These are phyloP conservation scores for Helobdella robusta DNA, from an alignment of 2,888 invertebrate species.

Conservation along the genomic window DNA sequence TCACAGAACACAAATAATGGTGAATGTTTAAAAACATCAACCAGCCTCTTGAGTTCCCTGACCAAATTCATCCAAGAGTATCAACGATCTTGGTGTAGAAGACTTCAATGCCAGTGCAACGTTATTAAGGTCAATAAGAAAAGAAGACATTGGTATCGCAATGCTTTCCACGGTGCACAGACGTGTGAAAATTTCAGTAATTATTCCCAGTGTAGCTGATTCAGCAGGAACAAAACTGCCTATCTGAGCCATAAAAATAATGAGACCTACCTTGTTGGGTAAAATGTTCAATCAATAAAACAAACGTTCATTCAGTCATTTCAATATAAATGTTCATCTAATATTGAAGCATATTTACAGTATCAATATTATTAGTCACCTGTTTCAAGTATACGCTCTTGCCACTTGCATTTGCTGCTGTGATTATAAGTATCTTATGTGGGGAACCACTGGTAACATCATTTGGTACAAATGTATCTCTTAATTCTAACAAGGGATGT, in stretches of 20 bases:
- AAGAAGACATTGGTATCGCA: constrained; percentile 69
- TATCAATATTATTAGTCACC: constrained; percentile 43
- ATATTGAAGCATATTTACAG: too few relatives aligned
- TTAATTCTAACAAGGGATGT: neutral
- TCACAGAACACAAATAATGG: constrained; percentile 12
- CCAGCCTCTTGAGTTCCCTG: constrained; percentile 59
- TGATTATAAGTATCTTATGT: constrained; percentile 61
- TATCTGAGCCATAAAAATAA: constrained; percentile 74
- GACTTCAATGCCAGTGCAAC: constrained; percentile 50
- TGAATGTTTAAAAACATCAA: neutral
- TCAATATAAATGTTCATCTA: too few relatives aligned
- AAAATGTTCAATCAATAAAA: too few relatives aligned
- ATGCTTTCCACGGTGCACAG: constrained; percentile 69
- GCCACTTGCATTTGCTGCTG: constrained; percentile 82
- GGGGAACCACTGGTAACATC: constrained; percentile 52
- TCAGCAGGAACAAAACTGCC: constrained; percentile 81
- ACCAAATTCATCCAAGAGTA: constrained; percentile 82
- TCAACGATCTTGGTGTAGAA: constrained; percentile 56
- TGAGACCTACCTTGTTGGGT: constrained; percentile 63
- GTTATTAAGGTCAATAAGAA: constrained; percentile 73
- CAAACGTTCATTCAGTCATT: too few relatives aligned
- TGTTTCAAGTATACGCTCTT: constrained; percentile 86
- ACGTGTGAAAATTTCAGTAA: constrained; percentile 66
- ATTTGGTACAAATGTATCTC: neutral
- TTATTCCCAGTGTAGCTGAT: constrained; percentile 61